Evolutionary conservation across 2,797 vertebrate genomes (phyloP), one percentile per base, ranked within the genome.

Genomic region (Pangasius mekongensis): DNA sequence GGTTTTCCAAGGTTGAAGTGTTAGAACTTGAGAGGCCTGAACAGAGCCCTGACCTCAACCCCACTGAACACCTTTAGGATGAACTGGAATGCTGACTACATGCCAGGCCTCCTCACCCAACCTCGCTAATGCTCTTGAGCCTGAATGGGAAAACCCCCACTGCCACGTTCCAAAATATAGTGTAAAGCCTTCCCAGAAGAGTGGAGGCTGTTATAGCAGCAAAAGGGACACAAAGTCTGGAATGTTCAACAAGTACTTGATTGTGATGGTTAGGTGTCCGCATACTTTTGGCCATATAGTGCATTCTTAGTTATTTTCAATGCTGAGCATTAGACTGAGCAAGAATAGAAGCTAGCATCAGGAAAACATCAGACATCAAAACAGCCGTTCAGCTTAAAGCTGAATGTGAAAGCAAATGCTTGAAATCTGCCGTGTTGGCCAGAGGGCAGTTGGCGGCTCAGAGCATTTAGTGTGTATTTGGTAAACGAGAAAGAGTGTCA

Each of bases 371-470:
- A 49, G 3, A 43, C 71, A 10, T 24, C 7, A 47, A 18, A 47
- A 52, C 14, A 60, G 18, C 11, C 27, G 6, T 86, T n/a, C 8
- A 47, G 14, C 58, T 78, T 52, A 27, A 18, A 87, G 27, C 49
- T 83, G 78, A 73, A 87, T 14, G 8, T 47, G 24, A 81, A 87
- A 49, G 33, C 27, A 64, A 36, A 39, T 76, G 33, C 36, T 27
- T 74, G 43, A 47, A 27, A 11, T 74, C 71, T 5, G 18, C 20
- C 13, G 3, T 73, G 14, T 54, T 78, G 60, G 5, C n/a, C 47
- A 43, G 56, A 47, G 9, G 14, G 27, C 2, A 36, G 9, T 18
- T 49, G 24, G 24, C 27, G 54, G 27, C 74, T 30, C 43, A 27
- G 52, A 64, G 20, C 4, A 24, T 11, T 52, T 30, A 13, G 62